Percentiles rank a stretch among this genome's conserved stretches.
phyloP scores from a whole-genome alignment of 2,888 invertebrate genomes.

The Pristionchus mayeri region DNA sequence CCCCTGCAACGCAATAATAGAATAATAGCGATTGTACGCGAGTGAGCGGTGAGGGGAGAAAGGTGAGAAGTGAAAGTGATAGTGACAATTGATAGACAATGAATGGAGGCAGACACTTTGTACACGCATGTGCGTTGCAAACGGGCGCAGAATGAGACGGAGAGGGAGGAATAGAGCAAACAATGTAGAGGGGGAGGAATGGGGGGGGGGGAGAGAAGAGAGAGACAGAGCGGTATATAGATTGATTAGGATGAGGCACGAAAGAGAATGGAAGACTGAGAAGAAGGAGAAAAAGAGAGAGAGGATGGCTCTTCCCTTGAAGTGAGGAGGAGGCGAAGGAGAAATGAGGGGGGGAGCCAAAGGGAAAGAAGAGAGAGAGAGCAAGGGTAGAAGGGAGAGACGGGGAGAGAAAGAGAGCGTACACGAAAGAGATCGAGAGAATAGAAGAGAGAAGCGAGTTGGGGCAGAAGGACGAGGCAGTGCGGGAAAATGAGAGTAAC shows the following conservation, averaged over 20 bases:
- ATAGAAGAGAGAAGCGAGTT: constrained; percentile 13
- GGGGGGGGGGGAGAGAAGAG: background rate
- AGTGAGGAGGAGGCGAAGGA: constrained; percentile 26
- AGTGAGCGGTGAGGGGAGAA: background rate
- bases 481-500: constrained; percentile 5
- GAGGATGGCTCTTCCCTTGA: constrained; percentile 3
- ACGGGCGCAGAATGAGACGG: background rate
- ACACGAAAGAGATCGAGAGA: constrained; percentile 22
- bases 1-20: too few relatives aligned
- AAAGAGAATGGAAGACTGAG: constrained; percentile 27
- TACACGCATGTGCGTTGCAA: constrained; percentile 32
- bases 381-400: constrained; percentile 19
- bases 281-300: background rate
- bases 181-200: constrained; percentile 27
- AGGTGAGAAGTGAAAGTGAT: background rate
- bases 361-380: background rate
- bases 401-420: constrained; percentile 8
- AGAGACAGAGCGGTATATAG: constrained; percentile 37
- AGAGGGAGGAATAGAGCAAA: constrained; percentile 31
- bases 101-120: background rate
- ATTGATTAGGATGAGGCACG: constrained; percentile 41
- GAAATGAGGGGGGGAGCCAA: background rate
- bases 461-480: background rate
- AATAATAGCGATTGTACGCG: background rate
- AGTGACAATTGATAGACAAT: background rate